Percentiles rank a stretch among this genome's conserved stretches.
Conservation (phyloP, 53 echinoderm and acorn worm genomes). For the Zoroaster sp. region DNA sequence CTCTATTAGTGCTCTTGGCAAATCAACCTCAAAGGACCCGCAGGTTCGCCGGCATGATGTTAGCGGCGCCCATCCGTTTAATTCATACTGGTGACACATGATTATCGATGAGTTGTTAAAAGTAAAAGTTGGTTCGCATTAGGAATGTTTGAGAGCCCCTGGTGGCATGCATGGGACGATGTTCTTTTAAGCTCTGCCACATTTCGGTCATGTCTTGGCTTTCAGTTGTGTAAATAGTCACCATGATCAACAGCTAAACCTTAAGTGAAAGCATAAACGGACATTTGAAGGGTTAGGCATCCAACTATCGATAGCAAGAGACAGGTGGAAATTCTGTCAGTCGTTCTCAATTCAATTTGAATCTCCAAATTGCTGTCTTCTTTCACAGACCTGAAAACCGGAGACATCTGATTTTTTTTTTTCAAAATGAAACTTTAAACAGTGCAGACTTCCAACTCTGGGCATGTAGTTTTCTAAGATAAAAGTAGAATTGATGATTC, state of each 20-base stretch:
- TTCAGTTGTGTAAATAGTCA: neutral
- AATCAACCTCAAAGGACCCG: slow-evolving; percentile 32
- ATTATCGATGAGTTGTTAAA: too few relatives aligned
- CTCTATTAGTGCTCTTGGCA: slow-evolving; percentile 26
- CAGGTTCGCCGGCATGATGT: neutral
- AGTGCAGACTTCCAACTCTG: too few relatives aligned
- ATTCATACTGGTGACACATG: neutral
- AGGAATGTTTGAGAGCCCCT: neutral
- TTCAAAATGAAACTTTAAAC: too few relatives aligned
- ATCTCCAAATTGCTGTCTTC: too few relatives aligned
- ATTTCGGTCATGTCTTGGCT: neutral
- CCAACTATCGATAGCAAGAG: too few relatives aligned
- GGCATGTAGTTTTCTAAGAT: too few relatives aligned
- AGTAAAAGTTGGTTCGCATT: neutral
- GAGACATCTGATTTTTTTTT: too few relatives aligned
- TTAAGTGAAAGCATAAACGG: neutral
- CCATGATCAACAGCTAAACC: neutral
- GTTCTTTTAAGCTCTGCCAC: neutral
- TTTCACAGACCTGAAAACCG: too few relatives aligned
- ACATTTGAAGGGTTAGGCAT: too few relatives aligned
- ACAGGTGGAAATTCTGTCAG: too few relatives aligned
- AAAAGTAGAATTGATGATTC: too few relatives aligned
- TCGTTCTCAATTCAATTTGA: too few relatives aligned
- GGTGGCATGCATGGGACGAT: neutral
- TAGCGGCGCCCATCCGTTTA: neutral